Percentiles rank a stretch among this genome's conserved stretches.
These are phyloP conservation scores for Loris lydekkerianus DNA, from an alignment of 2,797 vertebrate genomes.

Conservation along the genomic window DNA sequence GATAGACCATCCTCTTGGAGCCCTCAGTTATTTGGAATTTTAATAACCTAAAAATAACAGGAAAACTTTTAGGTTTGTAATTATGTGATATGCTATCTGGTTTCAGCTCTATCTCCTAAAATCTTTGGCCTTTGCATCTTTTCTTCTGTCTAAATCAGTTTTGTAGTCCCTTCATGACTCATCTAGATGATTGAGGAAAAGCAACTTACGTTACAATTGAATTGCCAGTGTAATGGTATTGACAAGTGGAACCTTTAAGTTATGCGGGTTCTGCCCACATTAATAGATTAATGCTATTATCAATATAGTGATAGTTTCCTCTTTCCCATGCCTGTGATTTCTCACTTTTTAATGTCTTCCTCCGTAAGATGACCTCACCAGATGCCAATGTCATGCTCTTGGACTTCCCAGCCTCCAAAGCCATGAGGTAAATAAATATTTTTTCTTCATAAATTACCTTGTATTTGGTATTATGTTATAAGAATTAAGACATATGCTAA, in stretches of 20 bases:
- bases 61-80: slow-evolving; percentile 47
- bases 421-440: background rate
- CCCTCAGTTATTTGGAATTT: too few species aligned
- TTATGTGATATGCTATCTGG: slow-evolving; percentile 47
- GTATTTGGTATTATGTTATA: background rate
- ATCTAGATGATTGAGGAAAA: too few species aligned
- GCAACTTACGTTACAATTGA: background rate
- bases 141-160: too few species aligned
- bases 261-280: background rate
- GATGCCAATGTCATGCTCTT: background rate
- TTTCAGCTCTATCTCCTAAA: slow-evolving; percentile 34
- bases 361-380: background rate
- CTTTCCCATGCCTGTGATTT: background rate
- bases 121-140: too few species aligned
- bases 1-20: too few species aligned
- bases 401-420: background rate
- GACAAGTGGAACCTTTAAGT: background rate
- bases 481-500: slow-evolving; percentile 30
- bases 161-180: too few species aligned
- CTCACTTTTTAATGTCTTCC: background rate
- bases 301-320: background rate
- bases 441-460: background rate
- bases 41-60: slow-evolving; percentile 58
- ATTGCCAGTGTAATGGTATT: background rate
- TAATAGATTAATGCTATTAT: background rate